Conservation (phyloP, 2,113 vertebrate species). For the Trachemys scripta region DNA sequence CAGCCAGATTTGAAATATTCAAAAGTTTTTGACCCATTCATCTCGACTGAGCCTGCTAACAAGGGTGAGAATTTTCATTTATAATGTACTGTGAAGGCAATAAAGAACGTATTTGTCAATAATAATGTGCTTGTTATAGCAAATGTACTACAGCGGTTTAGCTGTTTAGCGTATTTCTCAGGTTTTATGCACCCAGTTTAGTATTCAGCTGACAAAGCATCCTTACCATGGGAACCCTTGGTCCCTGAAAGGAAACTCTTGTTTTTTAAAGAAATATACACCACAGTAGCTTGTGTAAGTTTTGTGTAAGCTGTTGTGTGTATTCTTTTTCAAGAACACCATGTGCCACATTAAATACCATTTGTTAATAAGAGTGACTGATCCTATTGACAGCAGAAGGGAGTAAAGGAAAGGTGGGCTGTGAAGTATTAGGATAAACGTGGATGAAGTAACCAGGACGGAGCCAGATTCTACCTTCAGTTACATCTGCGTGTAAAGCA, state of each 20-base stretch:
- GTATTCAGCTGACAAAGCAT: background rate
- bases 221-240: background rate
- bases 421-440: background rate
- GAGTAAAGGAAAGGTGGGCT: background rate
- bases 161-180: background rate
- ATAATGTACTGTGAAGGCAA: background rate
- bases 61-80: background rate
- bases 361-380: background rate
- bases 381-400: background rate
- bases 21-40: background rate
- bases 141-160: background rate
- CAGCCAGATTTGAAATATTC: background rate
- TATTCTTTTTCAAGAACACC: background rate
- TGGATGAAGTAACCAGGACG: fast-evolving
- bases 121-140: background rate
- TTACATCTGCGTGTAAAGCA: background rate
- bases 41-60: background rate
- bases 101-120: background rate
- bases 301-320: background rate
- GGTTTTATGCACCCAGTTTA: conserved; percentile 38
- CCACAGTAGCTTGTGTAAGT: background rate
- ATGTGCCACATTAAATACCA: background rate
- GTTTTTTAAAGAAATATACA: conserved; percentile 9
- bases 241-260: background rate
- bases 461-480: background rate